phyloP scores from a whole-genome alignment of 2,797 vertebrate genomes.

The Xenops minutus region DNA sequence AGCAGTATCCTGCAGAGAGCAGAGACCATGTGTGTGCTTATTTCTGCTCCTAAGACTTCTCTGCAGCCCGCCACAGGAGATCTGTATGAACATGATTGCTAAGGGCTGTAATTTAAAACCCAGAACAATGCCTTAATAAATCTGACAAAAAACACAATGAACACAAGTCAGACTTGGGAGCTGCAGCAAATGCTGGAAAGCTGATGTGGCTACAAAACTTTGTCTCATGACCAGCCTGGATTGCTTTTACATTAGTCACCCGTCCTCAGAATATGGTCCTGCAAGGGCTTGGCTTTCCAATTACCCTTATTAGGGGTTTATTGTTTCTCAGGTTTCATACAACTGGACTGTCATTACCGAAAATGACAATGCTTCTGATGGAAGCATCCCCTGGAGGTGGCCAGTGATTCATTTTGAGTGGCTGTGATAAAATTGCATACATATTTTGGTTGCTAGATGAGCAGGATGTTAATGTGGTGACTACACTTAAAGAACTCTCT shows the following conservation, averaged over 20 bases:
- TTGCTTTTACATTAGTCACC: conserved; percentile 52
- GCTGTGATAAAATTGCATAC: conserved; percentile 2
- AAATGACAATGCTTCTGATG: background rate
- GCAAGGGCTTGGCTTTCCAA: background rate
- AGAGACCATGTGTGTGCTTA: accelerated
- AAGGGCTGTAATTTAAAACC: conserved; percentile 5
- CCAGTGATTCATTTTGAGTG: background rate
- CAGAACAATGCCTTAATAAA: conserved; percentile 53
- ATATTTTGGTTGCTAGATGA: background rate
- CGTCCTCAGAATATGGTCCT: background rate
- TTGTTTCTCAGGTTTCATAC: conserved; percentile 10
- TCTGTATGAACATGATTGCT: background rate
- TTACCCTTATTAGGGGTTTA: background rate
- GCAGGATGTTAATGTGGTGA: background rate
- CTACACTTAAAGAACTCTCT: background rate
- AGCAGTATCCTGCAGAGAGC: background rate
- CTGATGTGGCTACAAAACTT: conserved; percentile 57
- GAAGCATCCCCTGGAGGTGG: background rate
- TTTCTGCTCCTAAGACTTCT: background rate
- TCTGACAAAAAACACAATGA: conserved; percentile 42
- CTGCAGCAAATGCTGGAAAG: conserved; percentile 53
- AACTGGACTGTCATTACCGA: conserved; percentile 2
- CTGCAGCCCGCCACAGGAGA: background rate
- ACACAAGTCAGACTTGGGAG: conserved; percentile 18
- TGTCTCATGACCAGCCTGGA: conserved; percentile 47